A percentile compares a stretch with the other conserved stretches of the same genome.
Conservation (phyloP, 2,113 vertebrate species). For the Grallaria varia region DNA sequence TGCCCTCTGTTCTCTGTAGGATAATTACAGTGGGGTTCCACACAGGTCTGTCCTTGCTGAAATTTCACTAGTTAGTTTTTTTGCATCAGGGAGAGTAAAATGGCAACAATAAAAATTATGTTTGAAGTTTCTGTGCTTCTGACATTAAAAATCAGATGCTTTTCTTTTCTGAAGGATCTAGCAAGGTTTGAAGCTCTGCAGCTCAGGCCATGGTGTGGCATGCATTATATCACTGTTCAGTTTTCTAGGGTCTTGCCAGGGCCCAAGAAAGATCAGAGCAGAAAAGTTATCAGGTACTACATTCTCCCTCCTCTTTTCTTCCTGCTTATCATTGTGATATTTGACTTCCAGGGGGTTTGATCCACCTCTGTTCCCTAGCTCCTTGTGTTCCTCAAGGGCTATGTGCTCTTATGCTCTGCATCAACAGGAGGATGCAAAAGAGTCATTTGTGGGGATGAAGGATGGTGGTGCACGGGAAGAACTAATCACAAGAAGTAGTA, state of each 20-base stretch:
- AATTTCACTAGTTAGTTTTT: not conserved
- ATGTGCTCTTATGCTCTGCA: not conserved
- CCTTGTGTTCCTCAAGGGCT: not conserved
- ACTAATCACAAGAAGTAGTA: not conserved
- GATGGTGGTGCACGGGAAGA: not conserved
- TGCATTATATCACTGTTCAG: not conserved
- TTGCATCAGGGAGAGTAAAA: not conserved
- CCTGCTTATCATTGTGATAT: not conserved
- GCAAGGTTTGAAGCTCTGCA: not conserved
- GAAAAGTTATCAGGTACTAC: not conserved
- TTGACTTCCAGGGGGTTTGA: not conserved
- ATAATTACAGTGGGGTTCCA: not conserved
- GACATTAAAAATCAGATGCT: not conserved
- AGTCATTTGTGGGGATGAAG: not conserved
- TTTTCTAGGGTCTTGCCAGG: not conserved
- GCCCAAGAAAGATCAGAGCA: not conserved
- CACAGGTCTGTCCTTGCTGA: not conserved
- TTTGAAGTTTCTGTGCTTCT: not conserved
- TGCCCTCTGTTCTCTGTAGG: not conserved
- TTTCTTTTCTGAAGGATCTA: not conserved
- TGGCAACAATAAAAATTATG: not conserved
- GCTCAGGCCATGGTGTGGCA: not conserved
- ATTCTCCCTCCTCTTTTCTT: not conserved
- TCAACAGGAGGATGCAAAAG: not conserved
- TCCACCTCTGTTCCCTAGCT: not conserved